These are phyloP conservation scores for Eulemur albifrons DNA, from an alignment of 2,797 vertebrate genomes.

Conservation along the genomic window DNA sequence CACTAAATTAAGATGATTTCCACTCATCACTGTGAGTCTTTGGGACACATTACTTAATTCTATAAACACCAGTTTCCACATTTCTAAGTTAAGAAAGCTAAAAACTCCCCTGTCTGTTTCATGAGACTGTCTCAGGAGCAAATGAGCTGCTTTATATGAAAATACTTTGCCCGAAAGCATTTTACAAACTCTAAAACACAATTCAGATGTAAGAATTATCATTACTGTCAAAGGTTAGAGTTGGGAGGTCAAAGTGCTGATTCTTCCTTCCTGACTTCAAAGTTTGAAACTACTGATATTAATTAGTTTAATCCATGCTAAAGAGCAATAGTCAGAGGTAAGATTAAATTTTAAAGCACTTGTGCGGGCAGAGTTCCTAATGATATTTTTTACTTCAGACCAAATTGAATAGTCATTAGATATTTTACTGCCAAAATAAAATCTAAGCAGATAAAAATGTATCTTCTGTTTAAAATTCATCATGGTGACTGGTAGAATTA, in stretches of 20 bases:
- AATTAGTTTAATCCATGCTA: background rate
- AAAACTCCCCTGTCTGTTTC: background rate
- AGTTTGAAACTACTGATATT: background rate
- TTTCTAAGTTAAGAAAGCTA: background rate
- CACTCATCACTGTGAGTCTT: background rate
- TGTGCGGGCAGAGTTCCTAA: background rate
- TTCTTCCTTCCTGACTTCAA: background rate
- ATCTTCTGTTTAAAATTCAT: background rate
- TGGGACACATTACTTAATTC: background rate
- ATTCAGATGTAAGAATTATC: background rate
- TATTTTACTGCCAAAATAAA: conserved; percentile 44
- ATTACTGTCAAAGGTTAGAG: background rate
- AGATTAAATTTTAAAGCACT: background rate
- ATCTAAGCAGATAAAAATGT: background rate
- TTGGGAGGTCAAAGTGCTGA: background rate
- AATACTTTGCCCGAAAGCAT: background rate
- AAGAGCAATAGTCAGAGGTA: background rate
- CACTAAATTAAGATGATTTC: background rate
- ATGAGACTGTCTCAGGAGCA: background rate
- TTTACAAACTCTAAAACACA: background rate
- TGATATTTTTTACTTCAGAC: conserved; percentile 7
- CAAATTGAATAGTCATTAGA: conserved; percentile 32
- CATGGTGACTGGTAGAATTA: background rate
- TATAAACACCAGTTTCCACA: background rate
- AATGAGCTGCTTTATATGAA: background rate